phyloP scores from a whole-genome alignment of 1,140 invertebrate species.

The Drosophila repletoides region DNA sequence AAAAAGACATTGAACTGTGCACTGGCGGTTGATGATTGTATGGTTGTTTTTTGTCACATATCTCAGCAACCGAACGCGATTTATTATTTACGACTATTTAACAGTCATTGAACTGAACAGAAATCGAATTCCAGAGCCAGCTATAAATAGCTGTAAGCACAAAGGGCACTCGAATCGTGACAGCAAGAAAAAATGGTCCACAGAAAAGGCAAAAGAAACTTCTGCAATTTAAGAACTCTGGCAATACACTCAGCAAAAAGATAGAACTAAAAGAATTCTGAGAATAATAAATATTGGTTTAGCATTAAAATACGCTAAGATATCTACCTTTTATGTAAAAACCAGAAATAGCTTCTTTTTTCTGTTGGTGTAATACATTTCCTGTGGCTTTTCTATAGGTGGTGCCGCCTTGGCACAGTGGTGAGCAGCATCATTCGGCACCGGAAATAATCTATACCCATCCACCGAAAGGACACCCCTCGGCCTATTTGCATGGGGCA shows the following conservation, averaged over 20 bases:
- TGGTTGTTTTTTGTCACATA: slow-evolving; percentile 19
- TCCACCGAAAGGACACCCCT: slow-evolving; percentile 78
- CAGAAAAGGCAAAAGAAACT: slow-evolving; percentile 20
- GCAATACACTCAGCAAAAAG: no score
- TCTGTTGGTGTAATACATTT: no score
- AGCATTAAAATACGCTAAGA: no score
- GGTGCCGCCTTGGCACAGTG: slow-evolving; percentile 75
- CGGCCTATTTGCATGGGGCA: slow-evolving; percentile 79
- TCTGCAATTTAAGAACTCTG: slow-evolving; percentile 43
- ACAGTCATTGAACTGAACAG: slow-evolving; percentile 64
- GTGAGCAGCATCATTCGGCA: slow-evolving; percentile 51
- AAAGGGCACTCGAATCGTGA: slow-evolving; percentile 22
- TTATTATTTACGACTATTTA: slow-evolving; percentile 68
- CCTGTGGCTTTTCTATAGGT: no score
- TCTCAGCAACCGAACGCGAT: slow-evolving; percentile 16
- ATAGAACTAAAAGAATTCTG: no score
- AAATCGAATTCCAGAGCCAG: slow-evolving; percentile 18
- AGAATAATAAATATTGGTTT: no score
- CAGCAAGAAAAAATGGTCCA: neutral
- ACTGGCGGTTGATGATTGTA: slow-evolving; percentile 2
- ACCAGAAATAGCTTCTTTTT: no score
- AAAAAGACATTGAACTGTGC: slow-evolving; percentile 2
- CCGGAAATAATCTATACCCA: slow-evolving; percentile 78
- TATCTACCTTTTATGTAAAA: no score
- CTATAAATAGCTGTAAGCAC: slow-evolving; percentile 60